Evolutionary conservation across 2,888 invertebrate species (phyloP), one percentile per base, ranked within the genome.

Genomic region (Tillus elongatus): DNA sequence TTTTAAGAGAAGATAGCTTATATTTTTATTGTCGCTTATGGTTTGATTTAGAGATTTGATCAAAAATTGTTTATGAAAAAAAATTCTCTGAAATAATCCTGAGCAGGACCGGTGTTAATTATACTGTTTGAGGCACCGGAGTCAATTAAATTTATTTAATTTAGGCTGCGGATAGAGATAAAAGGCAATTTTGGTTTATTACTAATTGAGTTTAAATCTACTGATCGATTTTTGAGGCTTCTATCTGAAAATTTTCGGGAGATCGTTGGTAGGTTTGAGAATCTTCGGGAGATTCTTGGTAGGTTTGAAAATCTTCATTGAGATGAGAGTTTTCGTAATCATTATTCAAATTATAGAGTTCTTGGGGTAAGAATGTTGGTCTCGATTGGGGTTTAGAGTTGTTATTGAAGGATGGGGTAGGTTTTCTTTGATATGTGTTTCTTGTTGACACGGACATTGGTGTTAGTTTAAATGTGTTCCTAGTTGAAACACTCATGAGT

Each of bases 131-230:
- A 32, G 8, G 43, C 43, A 12, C 43, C 39, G 11, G 31, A 30
- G 15, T 43, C 41, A 11, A 43, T 43, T 13, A 39, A 19, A 34
- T 41, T 30, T 41, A 41, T 43, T 14, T 36, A 24, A 30, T 41
- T 30, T 10, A 16, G 33, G 10, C 26, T 15, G 4, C 37, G 36
- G 13, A 42, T 16, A 28, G 29, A 28, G 11, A 45, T 41, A 15
- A 45, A 43, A 1, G 43, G 43, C 37, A 45, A 36, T 37, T 43
- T 43, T 4, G 44, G 41, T 37, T 39, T 40, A 13, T 33, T 42
- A n/a, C 14, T 13, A 2, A 46, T 30, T n/a, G 36, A 27, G 33
- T 42, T 42, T 11, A 39, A 28, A 31, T 42, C 39, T 30, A 36
- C 8, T 6, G 8, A 14, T 24, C n/a, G 9, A 10, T 31, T 15